phyloP scores from a whole-genome alignment of 2,797 vertebrate genomes.

The Gobionotothen gibberifrons region DNA sequence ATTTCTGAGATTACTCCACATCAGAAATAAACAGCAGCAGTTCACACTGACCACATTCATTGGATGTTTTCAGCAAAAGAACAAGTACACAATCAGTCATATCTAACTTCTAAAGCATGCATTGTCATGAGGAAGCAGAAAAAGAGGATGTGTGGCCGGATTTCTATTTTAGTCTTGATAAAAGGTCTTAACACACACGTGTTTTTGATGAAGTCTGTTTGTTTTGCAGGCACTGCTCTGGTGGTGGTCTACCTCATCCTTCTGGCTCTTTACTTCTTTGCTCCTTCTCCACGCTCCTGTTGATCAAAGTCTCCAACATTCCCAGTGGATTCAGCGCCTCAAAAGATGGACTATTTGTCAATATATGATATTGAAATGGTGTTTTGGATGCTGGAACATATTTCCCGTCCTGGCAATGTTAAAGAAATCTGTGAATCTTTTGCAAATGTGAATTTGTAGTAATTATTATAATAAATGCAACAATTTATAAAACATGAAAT shows the following conservation, averaged over 20 bases:
- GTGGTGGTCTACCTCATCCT: constrained; percentile 91
- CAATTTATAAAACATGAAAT: constrained; percentile 10
- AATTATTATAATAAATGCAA: constrained; percentile 62
- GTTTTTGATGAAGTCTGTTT: constrained; percentile 6
- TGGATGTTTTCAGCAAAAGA: not conserved
- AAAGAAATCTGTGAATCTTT: not conserved
- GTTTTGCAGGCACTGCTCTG: constrained; percentile 83
- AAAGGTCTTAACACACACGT: too few relatives aligned
- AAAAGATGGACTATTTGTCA: constrained; percentile 13
- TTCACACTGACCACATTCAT: not conserved
- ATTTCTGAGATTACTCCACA: not conserved
- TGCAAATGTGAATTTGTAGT: constrained; percentile 24
- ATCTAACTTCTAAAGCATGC: not conserved
- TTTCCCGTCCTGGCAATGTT: not conserved
- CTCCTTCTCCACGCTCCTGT: constrained; percentile 86
- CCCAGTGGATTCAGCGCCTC: not conserved
- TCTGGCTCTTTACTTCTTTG: constrained; percentile 88
- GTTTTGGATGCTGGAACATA: not conserved
- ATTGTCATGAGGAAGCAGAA: not conserved
- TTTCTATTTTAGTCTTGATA: too few relatives aligned
- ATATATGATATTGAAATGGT: not conserved
- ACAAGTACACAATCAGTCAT: not conserved
- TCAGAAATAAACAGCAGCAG: not conserved
- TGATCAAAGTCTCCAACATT: constrained; percentile 58
- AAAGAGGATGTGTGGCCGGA: not conserved